Evolutionary conservation across 2,888 invertebrate genomes (phyloP).

Genomic region (Aproaerema taeniolella): DNA sequence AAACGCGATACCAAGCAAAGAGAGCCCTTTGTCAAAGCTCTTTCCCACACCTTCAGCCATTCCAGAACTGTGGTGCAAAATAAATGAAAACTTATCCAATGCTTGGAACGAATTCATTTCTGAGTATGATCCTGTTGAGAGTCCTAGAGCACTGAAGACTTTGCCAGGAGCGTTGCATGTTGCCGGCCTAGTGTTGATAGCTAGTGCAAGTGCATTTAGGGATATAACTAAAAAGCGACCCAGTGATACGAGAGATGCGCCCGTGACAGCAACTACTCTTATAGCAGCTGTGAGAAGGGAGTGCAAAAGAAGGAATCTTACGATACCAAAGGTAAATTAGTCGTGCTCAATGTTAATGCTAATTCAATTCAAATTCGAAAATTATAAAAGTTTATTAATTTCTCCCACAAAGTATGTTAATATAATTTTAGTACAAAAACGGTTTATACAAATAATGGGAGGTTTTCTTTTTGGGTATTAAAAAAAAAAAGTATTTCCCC

Average conservation of each 20-base stretch:
- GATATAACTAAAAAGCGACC: conserved; percentile 75
- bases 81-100: conserved; percentile 83
- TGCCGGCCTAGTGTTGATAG: conserved; percentile 80
- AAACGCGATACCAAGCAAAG: conserved; percentile 19
- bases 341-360: too few relatives aligned
- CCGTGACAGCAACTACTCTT: conserved; percentile 62
- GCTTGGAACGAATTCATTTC: conserved; percentile 89
- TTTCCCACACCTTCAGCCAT: conserved; percentile 80
- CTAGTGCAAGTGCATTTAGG: conserved; percentile 79
- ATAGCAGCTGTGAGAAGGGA: conserved; percentile 54
- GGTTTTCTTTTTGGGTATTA: too few relatives aligned
- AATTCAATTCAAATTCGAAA: background rate
- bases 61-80: conserved; percentile 80
- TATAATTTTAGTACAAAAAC: too few relatives aligned
- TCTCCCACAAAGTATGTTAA: too few relatives aligned
- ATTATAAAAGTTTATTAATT: too few relatives aligned
- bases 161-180: conserved; percentile 79
- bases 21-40: conserved; percentile 73
- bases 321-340: conserved; percentile 50
- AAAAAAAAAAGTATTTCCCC: too few relatives aligned
- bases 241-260: conserved; percentile 42
- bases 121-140: conserved; percentile 86
- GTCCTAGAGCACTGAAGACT: conserved; percentile 80
- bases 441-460: too few relatives aligned
- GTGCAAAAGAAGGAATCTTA: conserved; percentile 58